Evolutionary conservation across 2,888 invertebrate species (phyloP), one percentile per base, ranked within the genome.

Genomic region (Eubasilissa splendida): DNA sequence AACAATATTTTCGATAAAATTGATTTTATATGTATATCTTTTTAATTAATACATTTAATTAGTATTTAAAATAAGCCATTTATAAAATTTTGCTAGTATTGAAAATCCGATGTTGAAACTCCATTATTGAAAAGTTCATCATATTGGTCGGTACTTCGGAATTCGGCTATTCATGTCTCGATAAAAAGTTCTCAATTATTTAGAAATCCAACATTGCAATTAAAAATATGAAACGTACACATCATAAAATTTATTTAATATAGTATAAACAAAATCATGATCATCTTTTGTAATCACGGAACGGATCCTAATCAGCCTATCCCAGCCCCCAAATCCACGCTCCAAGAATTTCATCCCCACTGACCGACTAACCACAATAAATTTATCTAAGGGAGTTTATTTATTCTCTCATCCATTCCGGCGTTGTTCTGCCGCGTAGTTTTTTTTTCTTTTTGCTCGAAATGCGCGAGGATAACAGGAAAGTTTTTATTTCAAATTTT

Each of bases 401-500:
- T 82, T 79, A 82, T 82, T 82, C 73, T 82, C 79, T 33, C 76
- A 77, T 79, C 75, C 73, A 76, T 77, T 79, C 68, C 63, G 33
- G 76, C 71, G 76, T 81, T 76, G 65, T 42, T 42, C 7, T 42
- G 42, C 42, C 58, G 42, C 65, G 58, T 42, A 50, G 53, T 3
- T n/a, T 8, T 77, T 77, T 78, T 71, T 79, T 73, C 79, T 52
- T 65, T 52, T 31, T 52, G 14, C 42, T 14, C 56, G 63, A 63
- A 68, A 60, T 42, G 60, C 73, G 42, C 42, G 31, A 31, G 66
- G 54, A 77, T 75, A 82, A 82, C 75, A 78, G 75, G 73, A 80
- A 82, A 82, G 75, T 82, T 82, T 82, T 82, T 80, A 82, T 80
- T 82, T 80, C 60, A 63, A 75, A 60, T 80, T 82, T 82, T 78